Base-by-base conservation (phyloP, 2,888 invertebrate genomes). In the Cephus sareptanus region DNA sequence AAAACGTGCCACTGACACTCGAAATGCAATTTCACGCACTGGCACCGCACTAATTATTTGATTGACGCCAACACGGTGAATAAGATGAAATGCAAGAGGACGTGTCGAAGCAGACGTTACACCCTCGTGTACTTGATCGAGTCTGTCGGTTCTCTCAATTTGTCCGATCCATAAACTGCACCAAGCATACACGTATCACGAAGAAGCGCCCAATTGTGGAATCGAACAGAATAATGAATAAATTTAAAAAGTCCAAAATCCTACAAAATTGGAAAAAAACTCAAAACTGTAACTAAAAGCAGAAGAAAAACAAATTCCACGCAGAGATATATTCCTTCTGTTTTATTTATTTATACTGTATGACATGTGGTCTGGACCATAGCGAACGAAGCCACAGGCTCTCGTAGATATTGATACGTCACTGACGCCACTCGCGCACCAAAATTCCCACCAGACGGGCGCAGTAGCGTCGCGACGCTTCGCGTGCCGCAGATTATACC, bases 401-500 rank as follows among this genome's bases (percentile, higher is more conserved):
- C 23, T 56, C 56, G 2, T 23, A 56, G 23, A 56, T 56, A 56
- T 56, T 56, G 9, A 56, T 56, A 56, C 70, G 70, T 75, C 75
- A 35, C 77, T 73, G 40, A 75, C 11, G 75, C 71, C 31, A 33
- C 71, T 71, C 75, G 76, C 69, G 75, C 71, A 79, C 70, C 75
- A 70, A 74, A 79, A 79, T 74, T 76, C 37, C 81, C 81, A 85
- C 83, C 80, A 85, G 83, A 81, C 82, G 82, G 85, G 83, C 84
- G 85, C 84, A 80, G 80, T 75, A 73, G 78, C 84, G 85, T 83
- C 82, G 84, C 83, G 81, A 83, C 85, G 85, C 85, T 74, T 35
- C 35, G 74, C 74, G 74, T 84, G 84, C 84, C 85, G 87, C 87
- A 85, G 87, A 87, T 87, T 85, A 82, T 85, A 83, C 87, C 88